phyloP scores from a whole-genome alignment of 2,888 invertebrate genomes.

The Callyntrura guangdongensis region DNA sequence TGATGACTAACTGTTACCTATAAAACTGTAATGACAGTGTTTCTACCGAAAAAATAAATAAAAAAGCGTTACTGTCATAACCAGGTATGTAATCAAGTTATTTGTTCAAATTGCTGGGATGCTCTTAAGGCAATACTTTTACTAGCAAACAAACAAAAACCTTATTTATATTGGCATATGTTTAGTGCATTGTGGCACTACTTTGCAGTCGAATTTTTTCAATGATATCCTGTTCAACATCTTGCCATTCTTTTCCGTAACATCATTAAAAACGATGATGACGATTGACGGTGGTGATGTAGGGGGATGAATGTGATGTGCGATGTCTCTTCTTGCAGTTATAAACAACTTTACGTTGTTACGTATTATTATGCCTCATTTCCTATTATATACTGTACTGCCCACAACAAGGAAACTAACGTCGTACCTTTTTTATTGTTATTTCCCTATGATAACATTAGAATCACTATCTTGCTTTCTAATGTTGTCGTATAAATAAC shows the following conservation, averaged over 20 bases:
- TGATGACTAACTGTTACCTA: not conserved
- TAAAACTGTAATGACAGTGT: no score
- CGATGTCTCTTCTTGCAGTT: no score
- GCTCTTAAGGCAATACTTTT: no score
- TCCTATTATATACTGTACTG: not conserved
- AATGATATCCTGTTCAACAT: no score
- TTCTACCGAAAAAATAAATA: no score
- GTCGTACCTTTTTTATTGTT: not conserved
- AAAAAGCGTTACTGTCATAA: no score
- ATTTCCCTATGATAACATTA: not conserved
- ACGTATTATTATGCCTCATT: not conserved
- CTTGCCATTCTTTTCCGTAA: no score
- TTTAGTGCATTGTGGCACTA: no score
- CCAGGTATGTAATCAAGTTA: not conserved
- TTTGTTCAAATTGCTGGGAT: no score
- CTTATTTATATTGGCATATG: not conserved
- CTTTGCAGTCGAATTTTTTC: no score
- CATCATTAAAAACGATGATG: no score
- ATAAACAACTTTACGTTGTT: not conserved
- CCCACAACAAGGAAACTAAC: not conserved
- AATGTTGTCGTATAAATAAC: not conserved
- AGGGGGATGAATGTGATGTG: not conserved
- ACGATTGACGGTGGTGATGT: no score
- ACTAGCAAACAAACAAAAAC: not conserved
- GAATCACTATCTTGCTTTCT: constrained; percentile 33